Percentiles rank a stretch among this genome's conserved stretches.
These are phyloP conservation scores for Ryuthela nishihirai DNA, from an alignment of 2,888 invertebrate species.

Conservation along the genomic window DNA sequence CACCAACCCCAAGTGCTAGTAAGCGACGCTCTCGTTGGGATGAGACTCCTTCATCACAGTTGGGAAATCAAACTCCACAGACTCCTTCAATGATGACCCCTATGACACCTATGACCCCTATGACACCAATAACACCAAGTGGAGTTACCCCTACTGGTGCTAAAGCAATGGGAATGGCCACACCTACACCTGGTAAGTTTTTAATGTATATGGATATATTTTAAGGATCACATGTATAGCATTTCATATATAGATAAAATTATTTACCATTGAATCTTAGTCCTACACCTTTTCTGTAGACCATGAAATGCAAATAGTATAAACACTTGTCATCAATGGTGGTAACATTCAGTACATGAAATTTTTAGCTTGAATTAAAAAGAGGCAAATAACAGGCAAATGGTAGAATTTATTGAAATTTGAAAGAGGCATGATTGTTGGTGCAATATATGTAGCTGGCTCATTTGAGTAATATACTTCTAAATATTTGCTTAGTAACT, in stretches of 20 bases:
- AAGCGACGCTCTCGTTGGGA: conserved; percentile 98
- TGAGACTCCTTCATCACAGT: conserved; percentile 77
- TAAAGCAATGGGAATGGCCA: conserved; percentile 98
- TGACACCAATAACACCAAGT: conserved; percentile 68
- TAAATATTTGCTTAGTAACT: too few species aligned
- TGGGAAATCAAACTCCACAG: conserved; percentile 52
- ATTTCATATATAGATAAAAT: not conserved
- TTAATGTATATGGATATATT: too few species aligned
- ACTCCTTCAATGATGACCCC: conserved; percentile 44
- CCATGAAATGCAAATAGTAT: not conserved
- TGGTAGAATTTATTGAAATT: too few species aligned
- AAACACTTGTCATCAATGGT: too few species aligned
- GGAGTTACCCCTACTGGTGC: conserved; percentile 82
- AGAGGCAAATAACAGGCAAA: too few species aligned
- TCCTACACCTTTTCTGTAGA: not conserved
- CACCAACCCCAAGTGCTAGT: conserved; percentile 89
- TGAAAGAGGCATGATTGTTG: too few species aligned
- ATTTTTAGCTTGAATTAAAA: too few species aligned
- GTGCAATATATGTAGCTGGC: too few species aligned
- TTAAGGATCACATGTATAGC: not conserved
- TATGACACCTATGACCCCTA: conserved; percentile 49
- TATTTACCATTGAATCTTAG: not conserved
- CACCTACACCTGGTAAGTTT: conserved; percentile 76
- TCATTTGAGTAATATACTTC: too few species aligned
- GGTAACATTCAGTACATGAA: too few species aligned